A percentile compares a stretch with the other conserved stretches of the same genome.
Evolutionary conservation across 2,797 vertebrate species (phyloP).

Genomic region (Cuculus canorus): DNA sequence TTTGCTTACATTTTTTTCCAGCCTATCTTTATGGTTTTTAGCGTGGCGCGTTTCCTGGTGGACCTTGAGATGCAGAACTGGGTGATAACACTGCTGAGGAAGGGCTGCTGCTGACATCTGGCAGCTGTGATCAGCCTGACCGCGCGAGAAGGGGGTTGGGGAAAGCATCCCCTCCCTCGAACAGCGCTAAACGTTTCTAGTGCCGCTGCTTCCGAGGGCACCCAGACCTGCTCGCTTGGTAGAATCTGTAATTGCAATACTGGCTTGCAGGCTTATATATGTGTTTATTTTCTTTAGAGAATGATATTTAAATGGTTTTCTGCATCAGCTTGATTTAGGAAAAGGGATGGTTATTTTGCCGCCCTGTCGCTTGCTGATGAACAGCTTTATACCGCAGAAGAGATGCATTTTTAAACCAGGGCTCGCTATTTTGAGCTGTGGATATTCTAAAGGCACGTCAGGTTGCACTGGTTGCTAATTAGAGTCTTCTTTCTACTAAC

Average conservation of each 20-base stretch:
- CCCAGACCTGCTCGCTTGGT: background rate
- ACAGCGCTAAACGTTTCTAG: fast-evolving
- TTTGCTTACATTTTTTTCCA: constrained; percentile 27
- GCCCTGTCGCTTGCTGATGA: background rate
- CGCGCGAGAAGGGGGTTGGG: background rate
- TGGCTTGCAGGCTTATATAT: background rate
- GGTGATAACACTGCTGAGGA: background rate
- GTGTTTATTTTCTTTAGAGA: background rate
- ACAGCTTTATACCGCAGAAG: background rate
- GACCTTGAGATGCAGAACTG: background rate
- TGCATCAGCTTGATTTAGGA: background rate
- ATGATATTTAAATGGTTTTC: background rate
- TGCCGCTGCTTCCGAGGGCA: background rate
- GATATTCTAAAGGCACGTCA: background rate
- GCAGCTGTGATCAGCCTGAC: background rate
- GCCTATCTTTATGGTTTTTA: constrained; percentile 21
- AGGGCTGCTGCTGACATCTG: background rate
- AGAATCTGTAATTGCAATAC: background rate
- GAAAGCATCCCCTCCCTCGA: background rate
- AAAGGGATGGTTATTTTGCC: background rate
- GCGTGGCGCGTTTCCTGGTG: background rate
- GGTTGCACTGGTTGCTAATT: background rate
- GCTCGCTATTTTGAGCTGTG: background rate
- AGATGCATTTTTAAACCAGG: background rate
- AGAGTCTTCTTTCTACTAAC: background rate